These are phyloP conservation scores for Strigamia crassipes DNA, from an alignment of 2,888 invertebrate genomes.

Conservation along the genomic window DNA sequence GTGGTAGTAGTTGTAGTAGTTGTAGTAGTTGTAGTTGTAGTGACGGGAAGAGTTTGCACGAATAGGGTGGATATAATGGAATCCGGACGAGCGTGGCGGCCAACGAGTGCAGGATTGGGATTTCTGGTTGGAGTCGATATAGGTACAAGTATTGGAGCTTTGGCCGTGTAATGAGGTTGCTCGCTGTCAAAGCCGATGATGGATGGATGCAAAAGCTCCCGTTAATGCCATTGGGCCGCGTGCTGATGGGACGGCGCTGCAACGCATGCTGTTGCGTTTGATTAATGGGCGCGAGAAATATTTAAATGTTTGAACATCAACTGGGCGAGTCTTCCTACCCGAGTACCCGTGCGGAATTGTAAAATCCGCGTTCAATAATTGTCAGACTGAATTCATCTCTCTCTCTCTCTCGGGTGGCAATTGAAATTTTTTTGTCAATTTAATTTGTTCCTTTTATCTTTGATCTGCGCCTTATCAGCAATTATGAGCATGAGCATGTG, in stretches of 20 bases:
- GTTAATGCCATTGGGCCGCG: background rate
- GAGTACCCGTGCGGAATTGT: background rate
- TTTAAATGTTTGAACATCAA: background rate
- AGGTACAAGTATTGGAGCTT: background rate
- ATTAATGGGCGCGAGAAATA: background rate
- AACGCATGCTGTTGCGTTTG: background rate
- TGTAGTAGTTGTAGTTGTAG: too few species aligned
- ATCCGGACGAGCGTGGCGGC: background rate
- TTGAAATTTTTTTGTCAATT: too few species aligned
- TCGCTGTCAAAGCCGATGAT: background rate
- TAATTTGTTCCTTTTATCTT: too few species aligned
- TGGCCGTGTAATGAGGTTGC: background rate
- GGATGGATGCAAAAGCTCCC: constrained; percentile 17
- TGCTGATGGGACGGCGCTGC: background rate
- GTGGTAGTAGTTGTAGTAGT: too few species aligned
- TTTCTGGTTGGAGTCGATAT: background rate
- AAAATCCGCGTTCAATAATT: background rate
- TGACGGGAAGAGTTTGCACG: too few species aligned
- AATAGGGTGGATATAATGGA: too few species aligned
- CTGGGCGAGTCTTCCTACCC: background rate
- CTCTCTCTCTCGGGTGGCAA: too few species aligned
- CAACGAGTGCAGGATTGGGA: background rate
- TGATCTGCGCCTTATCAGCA: too few species aligned
- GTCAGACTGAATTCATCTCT: too few species aligned
- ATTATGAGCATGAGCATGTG: too few species aligned